phyloP scores from a whole-genome alignment of 1,140 invertebrate genomes.

The Nephotettix cincticeps region DNA sequence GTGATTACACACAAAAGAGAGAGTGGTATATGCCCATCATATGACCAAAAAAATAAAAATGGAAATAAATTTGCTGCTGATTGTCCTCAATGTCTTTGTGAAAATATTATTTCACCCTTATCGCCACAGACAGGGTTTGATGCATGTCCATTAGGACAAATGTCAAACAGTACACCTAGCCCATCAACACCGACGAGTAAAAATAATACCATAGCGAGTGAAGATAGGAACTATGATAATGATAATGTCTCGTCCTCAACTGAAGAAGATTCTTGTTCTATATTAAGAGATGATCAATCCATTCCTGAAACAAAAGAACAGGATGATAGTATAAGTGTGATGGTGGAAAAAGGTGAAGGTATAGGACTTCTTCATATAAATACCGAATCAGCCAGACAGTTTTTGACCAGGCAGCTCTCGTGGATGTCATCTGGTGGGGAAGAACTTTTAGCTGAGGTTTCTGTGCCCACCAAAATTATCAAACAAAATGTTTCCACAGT shows the following conservation, averaged over 20 bases:
- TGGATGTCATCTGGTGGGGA: constrained; percentile 68
- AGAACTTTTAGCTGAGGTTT: constrained; percentile 62
- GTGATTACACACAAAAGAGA: constrained; percentile 61
- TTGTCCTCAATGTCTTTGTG: constrained; percentile 54
- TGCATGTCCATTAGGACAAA: constrained; percentile 49
- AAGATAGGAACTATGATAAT: constrained; percentile 38
- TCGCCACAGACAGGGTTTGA: constrained; percentile 49
- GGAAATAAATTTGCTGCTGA: constrained; percentile 61
- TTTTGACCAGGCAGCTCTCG: constrained; percentile 67
- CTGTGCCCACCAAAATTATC: constrained; percentile 64
- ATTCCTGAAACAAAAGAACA: constrained; percentile 45
- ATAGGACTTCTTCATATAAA: constrained; percentile 60
- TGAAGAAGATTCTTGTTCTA: constrained; percentile 34
- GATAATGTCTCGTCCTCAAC: constrained; percentile 36
- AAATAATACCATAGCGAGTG: constrained; percentile 43
- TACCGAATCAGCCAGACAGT: constrained; percentile 68
- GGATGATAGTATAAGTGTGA: constrained; percentile 45
- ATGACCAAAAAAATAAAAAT: constrained; percentile 54
- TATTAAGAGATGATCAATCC: constrained; percentile 36
- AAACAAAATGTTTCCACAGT: constrained; percentile 73
- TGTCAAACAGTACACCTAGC: constrained; percentile 54
- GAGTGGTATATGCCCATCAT: constrained; percentile 49
- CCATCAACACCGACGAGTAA: constrained; percentile 51
- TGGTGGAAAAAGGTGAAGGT: constrained; percentile 60
- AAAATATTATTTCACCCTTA: constrained; percentile 50